A percentile compares a stretch with the other conserved stretches of the same genome.
Evolutionary conservation across 2,888 invertebrate species (phyloP).

Genomic region (Epistrophella euchroma): DNA sequence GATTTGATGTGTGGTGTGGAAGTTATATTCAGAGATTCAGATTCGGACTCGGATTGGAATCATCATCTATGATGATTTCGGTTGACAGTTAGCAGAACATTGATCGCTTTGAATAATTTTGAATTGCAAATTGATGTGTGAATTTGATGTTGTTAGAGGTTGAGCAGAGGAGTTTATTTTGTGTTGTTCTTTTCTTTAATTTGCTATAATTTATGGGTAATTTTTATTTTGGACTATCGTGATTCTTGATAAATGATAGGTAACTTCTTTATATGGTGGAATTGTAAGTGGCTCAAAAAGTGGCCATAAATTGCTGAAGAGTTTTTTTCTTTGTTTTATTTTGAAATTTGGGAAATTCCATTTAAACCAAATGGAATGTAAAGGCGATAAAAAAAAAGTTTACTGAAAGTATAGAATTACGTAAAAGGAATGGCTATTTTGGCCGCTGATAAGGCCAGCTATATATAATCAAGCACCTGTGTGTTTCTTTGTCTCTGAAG

Average conservation of each 20-base stretch:
- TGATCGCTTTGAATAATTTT: conserved; percentile 43
- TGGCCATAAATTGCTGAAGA: conserved; percentile 24
- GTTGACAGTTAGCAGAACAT: conserved; percentile 55
- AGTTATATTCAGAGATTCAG: neutral
- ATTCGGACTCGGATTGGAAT: conserved; percentile 25
- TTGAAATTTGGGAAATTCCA: conserved; percentile 12
- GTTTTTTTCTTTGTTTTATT: conserved; percentile 1
- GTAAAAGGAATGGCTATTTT: conserved; percentile 28
- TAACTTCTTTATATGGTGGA: neutral
- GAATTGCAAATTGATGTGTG: conserved; percentile 49
- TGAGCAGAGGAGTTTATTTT: neutral
- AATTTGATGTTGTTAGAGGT: conserved; percentile 40
- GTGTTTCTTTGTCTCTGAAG: conserved; percentile 19
- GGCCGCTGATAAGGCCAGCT: conserved; percentile 1
- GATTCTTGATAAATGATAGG: neutral
- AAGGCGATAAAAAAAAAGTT: neutral
- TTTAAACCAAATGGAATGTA: conserved; percentile 19
- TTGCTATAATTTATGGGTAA: conserved; percentile 36
- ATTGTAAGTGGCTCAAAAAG: conserved; percentile 3
- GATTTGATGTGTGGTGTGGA: conserved; percentile 17
- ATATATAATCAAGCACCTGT: conserved; percentile 23
- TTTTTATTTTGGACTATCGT: conserved; percentile 22
- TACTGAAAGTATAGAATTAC: conserved; percentile 54
- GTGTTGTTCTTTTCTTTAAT: conserved; percentile 2
- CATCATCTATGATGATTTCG: conserved; percentile 32